Evolutionary conservation across 2,797 vertebrate species (phyloP).

Genomic region (Siniperca obscura): DNA sequence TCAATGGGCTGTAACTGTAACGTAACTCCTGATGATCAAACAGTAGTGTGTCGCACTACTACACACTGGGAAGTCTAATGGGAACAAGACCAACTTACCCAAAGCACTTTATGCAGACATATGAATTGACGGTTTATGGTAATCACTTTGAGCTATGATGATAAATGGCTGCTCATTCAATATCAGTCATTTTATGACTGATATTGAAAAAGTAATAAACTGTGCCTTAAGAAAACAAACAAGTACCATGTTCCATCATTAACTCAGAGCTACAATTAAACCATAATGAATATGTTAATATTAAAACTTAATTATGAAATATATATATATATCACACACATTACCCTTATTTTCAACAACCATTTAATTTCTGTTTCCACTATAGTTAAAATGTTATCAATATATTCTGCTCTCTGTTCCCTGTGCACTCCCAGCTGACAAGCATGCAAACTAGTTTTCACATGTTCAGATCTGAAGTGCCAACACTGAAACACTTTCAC

Average conservation of each 20-base stretch:
- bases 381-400: not conserved
- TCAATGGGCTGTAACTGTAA: not conserved
- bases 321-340: not conserved
- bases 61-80: not conserved
- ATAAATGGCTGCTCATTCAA: not conserved
- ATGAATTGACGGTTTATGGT: not conserved
- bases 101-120: not conserved
- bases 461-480: slow-evolving; percentile 30
- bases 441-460: slow-evolving; percentile 45
- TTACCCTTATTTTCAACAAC: not conserved
- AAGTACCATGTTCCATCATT: not conserved
- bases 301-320: not conserved
- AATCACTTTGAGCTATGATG: not conserved
- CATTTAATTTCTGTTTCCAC: not conserved
- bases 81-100: not conserved
- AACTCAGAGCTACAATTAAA: not conserved
- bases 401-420: not conserved
- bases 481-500: slow-evolving; percentile 3
- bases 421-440: slow-evolving; percentile 7
- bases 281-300: not conserved
- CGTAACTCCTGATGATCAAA: not conserved
- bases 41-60: not conserved
- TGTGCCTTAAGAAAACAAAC: not conserved
- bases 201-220: not conserved
- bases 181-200: not conserved